Evolutionary conservation across 2,888 invertebrate species (phyloP), one percentile per base, ranked within the genome.

Genomic region (Watsonalla binaria): DNA sequence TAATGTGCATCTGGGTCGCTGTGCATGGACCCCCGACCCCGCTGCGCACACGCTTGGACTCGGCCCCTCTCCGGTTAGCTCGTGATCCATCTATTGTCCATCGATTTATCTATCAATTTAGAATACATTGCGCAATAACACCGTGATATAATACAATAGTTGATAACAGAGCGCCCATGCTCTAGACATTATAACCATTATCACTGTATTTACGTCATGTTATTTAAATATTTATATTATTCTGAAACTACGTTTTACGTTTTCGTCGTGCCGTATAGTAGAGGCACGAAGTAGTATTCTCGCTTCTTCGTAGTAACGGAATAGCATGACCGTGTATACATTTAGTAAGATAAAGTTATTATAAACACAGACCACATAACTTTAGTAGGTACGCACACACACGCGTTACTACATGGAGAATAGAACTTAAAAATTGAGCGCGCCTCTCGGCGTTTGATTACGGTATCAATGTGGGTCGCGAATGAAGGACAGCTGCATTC

Each of bases 391-490:
- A 24, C 24, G 4, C 24, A 4, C 24, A 47, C 15, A 47, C n/a
- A 45, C 51, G 47, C 53, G 58, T 52, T 57, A 57, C 59, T 55
- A 66, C 70, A 66, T 69, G 68, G 66, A 70, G 66, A 69, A 70
- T 11, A 11, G 42, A 63, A 57, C 58, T 61, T 59, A 66, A 68
- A 66, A 72, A 71, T 73, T 58, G 69, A 70, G 65, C 72, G 68
- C 69, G 65, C 63, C 57, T 55, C 63, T 65, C 61, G 51, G 60
- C 62, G 59, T 57, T 60, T 55, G 74, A 78, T 79, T 76, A 78
- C 75, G 63, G 55, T 86, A 86, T 84, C 86, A 69, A 85, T 71
- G 70, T 84, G 67, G 82, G 82, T 72, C 85, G 76, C 60, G 62
- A 65, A 81, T 79, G 73, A 80, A 68, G 77, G 73, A 49, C 65